Conservation (phyloP, 2,888 invertebrate genomes). For the Tetheella fluctuosa region DNA sequence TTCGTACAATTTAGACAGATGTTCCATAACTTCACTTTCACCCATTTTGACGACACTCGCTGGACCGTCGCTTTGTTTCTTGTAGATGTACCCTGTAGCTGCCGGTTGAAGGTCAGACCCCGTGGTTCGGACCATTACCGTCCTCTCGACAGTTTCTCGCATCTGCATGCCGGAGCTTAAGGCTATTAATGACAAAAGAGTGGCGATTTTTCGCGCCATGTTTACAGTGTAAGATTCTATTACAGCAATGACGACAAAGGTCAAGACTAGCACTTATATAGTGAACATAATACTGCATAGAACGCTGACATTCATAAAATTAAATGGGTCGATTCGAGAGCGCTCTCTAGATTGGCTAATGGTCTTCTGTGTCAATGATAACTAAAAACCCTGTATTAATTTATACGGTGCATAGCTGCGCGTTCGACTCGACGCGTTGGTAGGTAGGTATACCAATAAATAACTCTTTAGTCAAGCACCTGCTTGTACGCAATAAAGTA, state of each 20-base stretch:
- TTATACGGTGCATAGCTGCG: conserved; percentile 73
- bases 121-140: conserved; percentile 82
- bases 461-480: conserved; percentile 4
- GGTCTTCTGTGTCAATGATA: conserved; percentile 82
- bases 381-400: conserved; percentile 77
- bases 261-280: conserved; percentile 76
- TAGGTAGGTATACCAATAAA: conserved; percentile 13
- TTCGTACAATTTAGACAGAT: conserved; percentile 68
- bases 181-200: conserved; percentile 52
- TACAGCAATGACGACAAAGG: conserved; percentile 71
- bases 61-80: conserved; percentile 75
- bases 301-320: conserved; percentile 69
- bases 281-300: conserved; percentile 67
- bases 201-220: conserved; percentile 65
- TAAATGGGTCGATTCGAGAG: conserved; percentile 70
- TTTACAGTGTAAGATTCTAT: conserved; percentile 52
- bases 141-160: conserved; percentile 78
- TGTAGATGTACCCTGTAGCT: conserved; percentile 84
- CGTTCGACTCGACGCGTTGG: conserved; percentile 42
- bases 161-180: conserved; percentile 69
- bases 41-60: conserved; percentile 77
- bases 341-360: conserved; percentile 79
- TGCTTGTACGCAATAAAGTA: not conserved
- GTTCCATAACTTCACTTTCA: conserved; percentile 73
- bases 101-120: conserved; percentile 85